phyloP scores from a whole-genome alignment of 1,140 invertebrate genomes.

The Lordiphosa mommai region DNA sequence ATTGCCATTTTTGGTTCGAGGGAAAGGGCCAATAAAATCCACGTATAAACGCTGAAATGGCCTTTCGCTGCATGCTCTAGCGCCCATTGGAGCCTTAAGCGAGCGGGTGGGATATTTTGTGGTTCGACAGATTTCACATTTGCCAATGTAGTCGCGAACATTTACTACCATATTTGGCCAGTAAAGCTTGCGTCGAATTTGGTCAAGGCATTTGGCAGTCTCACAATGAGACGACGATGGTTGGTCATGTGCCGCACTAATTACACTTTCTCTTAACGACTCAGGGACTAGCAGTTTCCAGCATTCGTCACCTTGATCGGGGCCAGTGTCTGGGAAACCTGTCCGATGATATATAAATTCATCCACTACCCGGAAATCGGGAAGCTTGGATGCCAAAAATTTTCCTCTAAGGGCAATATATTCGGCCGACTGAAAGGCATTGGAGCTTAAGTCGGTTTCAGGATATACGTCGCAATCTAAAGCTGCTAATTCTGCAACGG shows the following conservation, averaged over 20 bases:
- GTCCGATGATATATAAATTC: background rate
- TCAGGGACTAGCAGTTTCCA: background rate
- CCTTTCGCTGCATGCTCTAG: background rate
- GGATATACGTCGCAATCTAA: background rate
- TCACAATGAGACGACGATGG: background rate
- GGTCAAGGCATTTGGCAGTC: background rate
- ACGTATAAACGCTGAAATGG: background rate
- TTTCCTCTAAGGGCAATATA: background rate
- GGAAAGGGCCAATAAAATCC: background rate
- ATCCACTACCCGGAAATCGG: background rate
- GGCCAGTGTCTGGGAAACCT: background rate
- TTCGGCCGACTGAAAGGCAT: background rate
- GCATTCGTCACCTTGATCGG: background rate
- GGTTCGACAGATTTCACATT: background rate
- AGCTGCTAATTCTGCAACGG: background rate
- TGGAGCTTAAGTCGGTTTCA: background rate
- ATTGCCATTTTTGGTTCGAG: background rate
- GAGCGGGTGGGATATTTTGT: background rate
- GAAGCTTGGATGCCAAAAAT: background rate
- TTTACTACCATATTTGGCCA: constrained; percentile 9
- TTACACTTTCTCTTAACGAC: background rate
- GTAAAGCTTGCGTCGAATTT: background rate
- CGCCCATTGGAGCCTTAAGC: background rate
- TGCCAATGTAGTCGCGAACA: background rate
- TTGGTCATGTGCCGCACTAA: background rate